These are phyloP conservation scores for Ataeniobius toweri DNA, from an alignment of 2,797 vertebrate genomes.

Conservation along the genomic window DNA sequence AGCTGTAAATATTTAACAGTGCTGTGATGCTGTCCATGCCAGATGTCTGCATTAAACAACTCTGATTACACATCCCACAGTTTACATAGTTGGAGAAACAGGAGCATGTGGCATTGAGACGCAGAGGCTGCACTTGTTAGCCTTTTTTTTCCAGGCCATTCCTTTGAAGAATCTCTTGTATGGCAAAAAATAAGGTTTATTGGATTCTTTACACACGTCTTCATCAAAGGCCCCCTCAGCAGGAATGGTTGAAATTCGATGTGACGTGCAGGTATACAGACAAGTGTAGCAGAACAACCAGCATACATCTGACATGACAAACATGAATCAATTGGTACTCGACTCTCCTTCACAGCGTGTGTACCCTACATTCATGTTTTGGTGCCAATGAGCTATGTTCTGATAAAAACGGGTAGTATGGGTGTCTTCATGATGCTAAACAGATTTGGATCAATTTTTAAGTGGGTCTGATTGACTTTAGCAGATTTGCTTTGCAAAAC, in stretches of 20 bases:
- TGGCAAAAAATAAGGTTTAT: constrained; percentile 63
- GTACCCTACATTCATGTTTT: constrained; percentile 2
- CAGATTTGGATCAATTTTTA: constrained; percentile 20
- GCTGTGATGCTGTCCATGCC: constrained; percentile 79
- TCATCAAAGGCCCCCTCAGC: constrained; percentile 67
- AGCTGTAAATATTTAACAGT: constrained; percentile 84
- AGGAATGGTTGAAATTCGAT: constrained; percentile 47
- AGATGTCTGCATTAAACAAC: constrained; percentile 86
- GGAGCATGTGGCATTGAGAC: constrained; percentile 81
- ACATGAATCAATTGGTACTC: constrained; percentile 4
- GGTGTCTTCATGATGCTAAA: constrained; percentile 17
- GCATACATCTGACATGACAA: constrained; percentile 13
- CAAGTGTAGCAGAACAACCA: constrained; percentile 48
- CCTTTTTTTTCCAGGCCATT: constrained; percentile 43
- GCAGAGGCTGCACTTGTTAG: constrained; percentile 78
- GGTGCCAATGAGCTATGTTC: constrained; percentile 21
- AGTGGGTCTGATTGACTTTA: constrained; percentile 20
- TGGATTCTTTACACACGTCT: constrained; percentile 69
- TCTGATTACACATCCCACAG: constrained; percentile 86
- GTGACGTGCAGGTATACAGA: constrained; percentile 62
- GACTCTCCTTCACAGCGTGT: constrained; percentile 7
- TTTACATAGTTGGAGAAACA: constrained; percentile 85
- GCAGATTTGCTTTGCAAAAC: constrained; percentile 6
- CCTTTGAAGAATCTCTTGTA: constrained; percentile 70
- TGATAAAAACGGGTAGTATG: constrained; percentile 29